Conservation (phyloP, 2,888 invertebrate genomes). For the Morpho achilles region DNA sequence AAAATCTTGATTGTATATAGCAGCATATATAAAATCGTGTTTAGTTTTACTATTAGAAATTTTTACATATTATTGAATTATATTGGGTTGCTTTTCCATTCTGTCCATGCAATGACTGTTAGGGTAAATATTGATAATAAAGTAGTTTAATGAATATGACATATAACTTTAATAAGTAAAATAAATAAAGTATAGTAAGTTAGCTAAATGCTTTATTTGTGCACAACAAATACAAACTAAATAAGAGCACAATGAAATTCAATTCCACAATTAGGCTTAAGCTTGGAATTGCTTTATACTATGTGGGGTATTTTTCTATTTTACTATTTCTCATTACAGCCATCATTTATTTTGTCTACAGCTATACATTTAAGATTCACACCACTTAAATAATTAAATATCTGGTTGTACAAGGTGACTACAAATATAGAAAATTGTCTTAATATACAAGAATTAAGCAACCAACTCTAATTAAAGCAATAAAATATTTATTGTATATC, state of each 20-base stretch:
- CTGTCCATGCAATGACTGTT: too few species aligned
- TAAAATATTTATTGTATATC: too few species aligned
- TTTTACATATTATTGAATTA: too few species aligned
- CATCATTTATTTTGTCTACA: constrained; percentile 22
- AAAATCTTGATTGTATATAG: too few species aligned
- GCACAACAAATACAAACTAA: constrained; percentile 38
- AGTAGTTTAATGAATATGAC: not conserved
- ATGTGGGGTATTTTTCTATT: constrained; percentile 16
- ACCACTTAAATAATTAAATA: constrained; percentile 18
- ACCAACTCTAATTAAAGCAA: too few species aligned
- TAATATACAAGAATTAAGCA: not conserved
- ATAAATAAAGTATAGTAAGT: constrained; percentile 7
- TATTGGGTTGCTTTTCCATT: too few species aligned
- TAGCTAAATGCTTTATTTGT: constrained; percentile 56
- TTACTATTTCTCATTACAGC: constrained; percentile 23
- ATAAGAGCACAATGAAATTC: constrained; percentile 27
- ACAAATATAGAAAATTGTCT: constrained; percentile 17
- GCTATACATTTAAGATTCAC: constrained; percentile 11
- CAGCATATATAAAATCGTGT: too few species aligned
- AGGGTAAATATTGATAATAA: too few species aligned
- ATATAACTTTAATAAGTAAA: too few species aligned
- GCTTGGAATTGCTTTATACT: constrained; percentile 24
- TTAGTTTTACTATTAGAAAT: too few species aligned
- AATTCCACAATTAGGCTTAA: constrained; percentile 50
- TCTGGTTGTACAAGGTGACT: constrained; percentile 23